Base-by-base conservation (phyloP, 2,113 vertebrate species). In the Dasyprocta punctata region DNA sequence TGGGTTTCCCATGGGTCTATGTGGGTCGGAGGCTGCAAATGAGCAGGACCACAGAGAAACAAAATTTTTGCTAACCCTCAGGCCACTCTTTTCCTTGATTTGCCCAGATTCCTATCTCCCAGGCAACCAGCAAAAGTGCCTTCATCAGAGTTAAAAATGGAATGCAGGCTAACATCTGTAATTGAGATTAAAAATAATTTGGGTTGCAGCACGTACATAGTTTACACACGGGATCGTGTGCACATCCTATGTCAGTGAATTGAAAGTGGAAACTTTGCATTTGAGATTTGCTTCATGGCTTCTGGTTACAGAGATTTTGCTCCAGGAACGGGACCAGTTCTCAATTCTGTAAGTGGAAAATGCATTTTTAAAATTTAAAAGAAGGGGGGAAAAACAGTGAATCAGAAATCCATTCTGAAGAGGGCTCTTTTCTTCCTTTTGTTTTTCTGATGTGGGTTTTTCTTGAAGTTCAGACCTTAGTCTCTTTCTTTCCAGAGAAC, bases 131-230 rank as follows among this genome's bases (percentile, higher is more conserved):
- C 14, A 28, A 33, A 28, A 33, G 7, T 90, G 65, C n/a, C 83
- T 86, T 87, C 44, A 10, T 97, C 92, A 97, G 78, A 95, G 96
- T 92, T 97, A 96, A 97, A 97, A 96, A 95, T 93, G 96, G 96
- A 95, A 95, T 9, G 5, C 78, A 90, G 80, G 56, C 90, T 95
- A 86, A 97, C 92, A 93, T 97, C 92, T 94, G 92, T 90, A 98
- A 89, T 14, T 33, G 73, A 87, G 65, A 92, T 63, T 52, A 60
- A 91, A 89, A 92, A 80, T 28, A 88, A 86, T 94, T 81, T 69
- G 81, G 41, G 60, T 86, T 92, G 83, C 14, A 58, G 73, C 60
- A 60, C 69, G 5, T 58, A 20, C 60, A 47, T 30, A 84, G 28
- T 41, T 67, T 75, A 65, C 80, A 91, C 10, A 30, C 19, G 38